Evolutionary conservation across 2,888 invertebrate species (phyloP).

Genomic region (Melanophora roralis): DNA sequence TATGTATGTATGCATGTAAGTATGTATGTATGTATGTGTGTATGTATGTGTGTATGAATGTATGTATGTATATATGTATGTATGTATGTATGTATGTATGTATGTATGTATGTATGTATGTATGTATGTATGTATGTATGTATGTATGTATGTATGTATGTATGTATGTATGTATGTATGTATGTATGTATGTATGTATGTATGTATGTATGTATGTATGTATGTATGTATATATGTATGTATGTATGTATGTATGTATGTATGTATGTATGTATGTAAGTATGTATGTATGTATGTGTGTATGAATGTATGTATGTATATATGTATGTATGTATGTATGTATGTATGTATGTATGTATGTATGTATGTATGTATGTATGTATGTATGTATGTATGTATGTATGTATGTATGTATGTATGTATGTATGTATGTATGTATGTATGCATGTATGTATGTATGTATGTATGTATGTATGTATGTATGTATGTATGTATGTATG

Average conservation of each 20-base stretch:
- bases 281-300: too few relatives aligned
- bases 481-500: not conserved
- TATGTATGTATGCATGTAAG: not conserved
- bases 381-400: not conserved
- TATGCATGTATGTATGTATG: too few relatives aligned
- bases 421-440: not conserved
- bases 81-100: not conserved
- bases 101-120: not conserved
- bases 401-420: not conserved
- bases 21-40: not conserved
- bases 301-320: not conserved
- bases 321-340: not conserved
- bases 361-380: too few relatives aligned
- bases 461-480: not conserved
- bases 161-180: not conserved
- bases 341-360: not conserved
- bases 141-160: too few relatives aligned
- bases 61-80: too few relatives aligned
- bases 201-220: too few relatives aligned
- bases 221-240: too few relatives aligned
- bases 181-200: not conserved
- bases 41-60: too few relatives aligned
- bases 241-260: not conserved
- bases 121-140: too few relatives aligned
- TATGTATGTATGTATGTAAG: not conserved